These are phyloP conservation scores for Ornithorhynchus anatinus DNA, from an alignment of 2,113 vertebrate species.

Conservation along the genomic window DNA sequence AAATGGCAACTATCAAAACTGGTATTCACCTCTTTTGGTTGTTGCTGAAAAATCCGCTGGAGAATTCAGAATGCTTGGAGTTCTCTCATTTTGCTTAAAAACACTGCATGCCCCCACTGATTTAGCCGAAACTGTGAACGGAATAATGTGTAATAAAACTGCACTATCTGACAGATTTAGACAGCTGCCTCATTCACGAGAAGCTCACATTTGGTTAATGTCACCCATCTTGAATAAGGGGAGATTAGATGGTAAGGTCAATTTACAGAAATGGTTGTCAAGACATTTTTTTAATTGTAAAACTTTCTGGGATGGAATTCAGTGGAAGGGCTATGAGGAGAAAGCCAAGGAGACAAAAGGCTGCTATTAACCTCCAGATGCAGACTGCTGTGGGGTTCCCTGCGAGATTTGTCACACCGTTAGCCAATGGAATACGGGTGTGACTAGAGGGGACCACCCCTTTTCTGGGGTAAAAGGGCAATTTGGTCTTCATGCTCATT, in stretches of 20 bases:
- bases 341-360: conserved; percentile 75
- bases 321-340: conserved; percentile 70
- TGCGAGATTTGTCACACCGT: conserved; percentile 79
- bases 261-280: conserved; percentile 77
- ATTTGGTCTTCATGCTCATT: conserved; percentile 82
- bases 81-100: conserved; percentile 54
- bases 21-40: conserved; percentile 13
- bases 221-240: conserved; percentile 73
- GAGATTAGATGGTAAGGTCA: conserved; percentile 76
- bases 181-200: conserved; percentile 74
- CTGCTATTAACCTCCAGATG: conserved; percentile 80
- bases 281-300: conserved; percentile 78
- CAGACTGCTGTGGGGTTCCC: conserved; percentile 69
- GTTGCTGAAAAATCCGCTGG: conserved; percentile 24
- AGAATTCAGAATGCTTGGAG: conserved; percentile 19
- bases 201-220: conserved; percentile 73
- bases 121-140: conserved; percentile 53
- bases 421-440: conserved; percentile 74
- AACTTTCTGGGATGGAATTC: conserved; percentile 78
- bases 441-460: conserved; percentile 75
- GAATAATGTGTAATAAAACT: conserved; percentile 67
- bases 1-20: conserved; percentile 13
- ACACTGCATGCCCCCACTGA: conserved; percentile 45
- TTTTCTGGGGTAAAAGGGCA: conserved; percentile 81
- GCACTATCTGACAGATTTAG: conserved; percentile 69